Percentiles rank a stretch among this genome's conserved stretches.
phyloP scores from a whole-genome alignment of 2,797 vertebrate genomes.

The Denticeps clupeoides region DNA sequence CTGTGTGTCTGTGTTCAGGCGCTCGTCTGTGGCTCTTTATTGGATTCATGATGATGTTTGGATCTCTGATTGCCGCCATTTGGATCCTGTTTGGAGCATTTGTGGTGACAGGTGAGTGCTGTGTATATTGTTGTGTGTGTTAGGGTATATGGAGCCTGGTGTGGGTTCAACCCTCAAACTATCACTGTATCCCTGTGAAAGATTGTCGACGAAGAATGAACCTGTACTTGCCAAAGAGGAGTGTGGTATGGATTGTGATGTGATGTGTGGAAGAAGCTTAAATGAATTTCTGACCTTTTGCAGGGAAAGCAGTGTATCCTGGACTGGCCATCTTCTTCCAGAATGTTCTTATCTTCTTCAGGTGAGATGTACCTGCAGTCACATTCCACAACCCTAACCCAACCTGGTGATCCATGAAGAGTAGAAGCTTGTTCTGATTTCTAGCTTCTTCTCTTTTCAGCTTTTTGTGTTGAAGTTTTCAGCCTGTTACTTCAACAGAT shows the following conservation, averaged over 20 bases:
- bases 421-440: too few relatives aligned
- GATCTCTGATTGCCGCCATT: conserved; percentile 80
- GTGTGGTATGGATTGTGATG: background rate
- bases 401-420: too few relatives aligned
- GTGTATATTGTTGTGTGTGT: background rate
- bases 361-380: conserved; percentile 55
- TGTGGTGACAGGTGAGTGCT: conserved; percentile 73
- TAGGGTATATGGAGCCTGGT: background rate
- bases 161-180: background rate
- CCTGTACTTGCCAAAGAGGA: background rate
- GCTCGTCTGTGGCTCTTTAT: conserved; percentile 65
- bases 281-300: conserved; percentile 15
- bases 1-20: conserved; percentile 34
- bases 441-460: too few relatives aligned
- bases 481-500: too few relatives aligned
- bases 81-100: conserved; percentile 82
- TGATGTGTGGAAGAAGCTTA: background rate
- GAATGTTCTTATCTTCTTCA: conserved; percentile 86
- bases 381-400: background rate
- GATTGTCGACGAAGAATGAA: too few relatives aligned
- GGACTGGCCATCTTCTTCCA: conserved; percentile 87
- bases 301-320: conserved; percentile 73
- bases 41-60: conserved; percentile 79
- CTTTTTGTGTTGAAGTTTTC: too few relatives aligned
- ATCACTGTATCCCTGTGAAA: too few relatives aligned